phyloP scores from a whole-genome alignment of 2,888 invertebrate genomes.

The Melinaea marsaeus region DNA sequence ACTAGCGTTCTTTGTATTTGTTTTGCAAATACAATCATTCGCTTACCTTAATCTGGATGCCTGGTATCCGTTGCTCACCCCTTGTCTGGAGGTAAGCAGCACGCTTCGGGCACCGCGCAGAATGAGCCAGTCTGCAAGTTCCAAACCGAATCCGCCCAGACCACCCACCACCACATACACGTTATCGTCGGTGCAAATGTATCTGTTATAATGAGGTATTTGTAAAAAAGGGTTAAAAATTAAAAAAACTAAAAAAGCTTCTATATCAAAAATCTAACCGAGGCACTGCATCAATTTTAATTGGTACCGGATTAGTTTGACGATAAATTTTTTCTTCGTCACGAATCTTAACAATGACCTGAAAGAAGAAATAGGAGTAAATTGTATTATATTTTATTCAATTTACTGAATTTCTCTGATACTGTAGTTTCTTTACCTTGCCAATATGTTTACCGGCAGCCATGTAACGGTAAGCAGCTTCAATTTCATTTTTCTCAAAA shows the following conservation, averaged over 20 bases:
- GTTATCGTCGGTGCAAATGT: constrained; percentile 68
- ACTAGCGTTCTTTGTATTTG: no score
- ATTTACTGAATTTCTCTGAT: not conserved
- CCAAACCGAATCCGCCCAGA: constrained; percentile 94
- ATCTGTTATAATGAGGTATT: constrained; percentile 46
- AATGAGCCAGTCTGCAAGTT: constrained; percentile 91
- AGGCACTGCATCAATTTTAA: constrained; percentile 58
- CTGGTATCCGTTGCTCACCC: constrained; percentile 90
- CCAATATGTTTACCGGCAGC: constrained; percentile 86
- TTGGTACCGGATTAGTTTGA: constrained; percentile 43
- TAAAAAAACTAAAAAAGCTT: not conserved
- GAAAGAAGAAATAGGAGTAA: constrained; percentile 11
- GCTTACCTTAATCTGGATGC: constrained; percentile 81
- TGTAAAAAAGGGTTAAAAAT: not conserved
- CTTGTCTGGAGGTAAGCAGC: constrained; percentile 88
- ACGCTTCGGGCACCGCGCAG: constrained; percentile 88
- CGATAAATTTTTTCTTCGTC: constrained; percentile 63
- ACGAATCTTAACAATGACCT: constrained; percentile 76
- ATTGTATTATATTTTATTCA: not conserved
- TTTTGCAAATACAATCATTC: not conserved
- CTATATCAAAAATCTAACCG: constrained; percentile 45
- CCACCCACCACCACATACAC: constrained; percentile 85
- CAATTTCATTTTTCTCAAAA: constrained; percentile 78
- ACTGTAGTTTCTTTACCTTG: constrained; percentile 60
- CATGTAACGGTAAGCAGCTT: constrained; percentile 79